Evolutionary conservation across 1,140 invertebrate genomes (phyloP).

Genomic region (Drosophila takahashii): DNA sequence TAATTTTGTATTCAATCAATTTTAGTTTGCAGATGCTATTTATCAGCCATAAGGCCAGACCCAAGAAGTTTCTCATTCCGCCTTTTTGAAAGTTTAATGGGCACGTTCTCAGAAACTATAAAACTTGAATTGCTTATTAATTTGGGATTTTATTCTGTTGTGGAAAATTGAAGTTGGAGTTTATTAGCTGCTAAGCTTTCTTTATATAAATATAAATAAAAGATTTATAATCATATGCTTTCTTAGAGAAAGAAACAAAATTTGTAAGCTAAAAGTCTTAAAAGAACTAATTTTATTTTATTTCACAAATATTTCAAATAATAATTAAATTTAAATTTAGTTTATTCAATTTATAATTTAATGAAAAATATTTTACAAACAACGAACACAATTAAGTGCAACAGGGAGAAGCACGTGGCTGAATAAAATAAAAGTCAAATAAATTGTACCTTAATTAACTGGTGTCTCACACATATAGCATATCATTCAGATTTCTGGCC

Average conservation of each 20-base stretch:
- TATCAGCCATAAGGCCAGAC: constrained; percentile 6
- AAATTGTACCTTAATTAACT: constrained; percentile 29
- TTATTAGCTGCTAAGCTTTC: not conserved
- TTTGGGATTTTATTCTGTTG: constrained; percentile 9
- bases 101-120: constrained; percentile 6
- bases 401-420: not conserved
- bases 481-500: constrained; percentile 19
- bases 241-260: too few relatives aligned
- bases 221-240: too few relatives aligned
- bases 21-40: constrained; percentile 33
- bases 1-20: constrained; percentile 49
- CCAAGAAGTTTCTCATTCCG: not conserved
- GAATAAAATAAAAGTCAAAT: not conserved
- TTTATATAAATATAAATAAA: not conserved
- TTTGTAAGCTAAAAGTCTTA: too few relatives aligned
- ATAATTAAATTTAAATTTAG: too few relatives aligned
- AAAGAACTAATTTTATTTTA: too few relatives aligned
- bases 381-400: not conserved
- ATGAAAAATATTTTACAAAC: not conserved
- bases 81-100: not conserved
- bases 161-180: not conserved
- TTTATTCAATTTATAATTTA: too few relatives aligned
- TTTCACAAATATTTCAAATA: too few relatives aligned
- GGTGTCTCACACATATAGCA: constrained; percentile 22
- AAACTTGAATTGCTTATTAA: constrained; percentile 2